A percentile compares a stretch with the other conserved stretches of the same genome.
These are phyloP conservation scores for Tetranychus cinnabarinus DNA, from an alignment of 1,140 invertebrate genomes.

Conservation along the genomic window DNA sequence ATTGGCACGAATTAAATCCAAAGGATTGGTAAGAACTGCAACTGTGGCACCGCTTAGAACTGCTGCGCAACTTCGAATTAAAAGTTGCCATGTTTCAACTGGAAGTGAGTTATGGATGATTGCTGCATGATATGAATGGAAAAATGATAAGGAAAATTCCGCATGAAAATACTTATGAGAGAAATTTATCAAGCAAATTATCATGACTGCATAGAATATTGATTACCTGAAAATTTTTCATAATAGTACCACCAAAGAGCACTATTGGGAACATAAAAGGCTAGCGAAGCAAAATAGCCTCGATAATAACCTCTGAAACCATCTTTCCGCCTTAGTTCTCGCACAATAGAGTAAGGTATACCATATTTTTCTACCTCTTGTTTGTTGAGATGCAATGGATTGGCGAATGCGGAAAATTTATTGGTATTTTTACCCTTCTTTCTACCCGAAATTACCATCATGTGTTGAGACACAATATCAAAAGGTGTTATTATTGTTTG, in stretches of 20 bases:
- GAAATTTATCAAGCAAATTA: not conserved
- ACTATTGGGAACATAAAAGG: conserved; percentile 79
- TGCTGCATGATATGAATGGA: not conserved
- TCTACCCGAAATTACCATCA: conserved; percentile 43
- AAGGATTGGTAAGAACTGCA: conserved; percentile 74
- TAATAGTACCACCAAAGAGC: conserved; percentile 92
- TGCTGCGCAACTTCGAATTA: conserved; percentile 67
- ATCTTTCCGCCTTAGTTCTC: conserved; percentile 46
- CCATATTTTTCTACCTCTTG: conserved; percentile 1
- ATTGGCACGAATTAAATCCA: conserved; percentile 72
- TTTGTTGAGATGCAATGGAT: conserved; percentile 1
- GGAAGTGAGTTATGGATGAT: conserved; percentile 32
- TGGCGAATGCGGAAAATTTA: not conserved
- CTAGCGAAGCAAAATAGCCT: conserved; percentile 70
- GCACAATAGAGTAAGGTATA: conserved; percentile 40
- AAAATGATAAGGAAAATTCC: not conserved
- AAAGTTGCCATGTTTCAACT: conserved; percentile 47
- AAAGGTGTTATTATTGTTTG: conserved; percentile 91
- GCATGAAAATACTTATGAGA: not conserved
- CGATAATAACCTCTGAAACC: conserved; percentile 71
- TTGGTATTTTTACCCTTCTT: not conserved
- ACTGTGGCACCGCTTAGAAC: conserved; percentile 74
- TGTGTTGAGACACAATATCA: conserved; percentile 82
- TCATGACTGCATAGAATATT: not conserved
- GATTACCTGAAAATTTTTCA: conserved; percentile 68